Evolutionary conservation across 2,113 vertebrate species (phyloP).

Genomic region (Oryzias melastigma): DNA sequence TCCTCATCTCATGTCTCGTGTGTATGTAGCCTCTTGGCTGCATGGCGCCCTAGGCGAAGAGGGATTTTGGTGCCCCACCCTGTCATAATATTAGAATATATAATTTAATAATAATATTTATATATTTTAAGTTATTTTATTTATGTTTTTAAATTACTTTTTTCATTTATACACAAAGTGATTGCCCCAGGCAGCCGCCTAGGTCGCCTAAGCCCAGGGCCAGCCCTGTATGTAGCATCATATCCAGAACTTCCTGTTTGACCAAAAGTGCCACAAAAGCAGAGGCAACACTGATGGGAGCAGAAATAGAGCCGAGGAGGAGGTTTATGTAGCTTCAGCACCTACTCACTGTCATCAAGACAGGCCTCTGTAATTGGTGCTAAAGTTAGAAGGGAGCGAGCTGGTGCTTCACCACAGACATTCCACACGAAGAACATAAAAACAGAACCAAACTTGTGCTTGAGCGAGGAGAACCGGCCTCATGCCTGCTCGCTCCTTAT

Average conservation of each 20-base stretch:
- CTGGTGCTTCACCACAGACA: slow-evolving; percentile 29
- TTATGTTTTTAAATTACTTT: too few species aligned
- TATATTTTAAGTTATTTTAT: too few species aligned
- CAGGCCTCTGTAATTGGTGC: slow-evolving; percentile 40
- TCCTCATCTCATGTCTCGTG: too few species aligned
- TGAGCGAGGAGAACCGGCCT: slow-evolving; percentile 39
- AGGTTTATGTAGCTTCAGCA: slow-evolving; percentile 34
- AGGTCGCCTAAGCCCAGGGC: too few species aligned
- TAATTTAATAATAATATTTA: too few species aligned
- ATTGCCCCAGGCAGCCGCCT: too few species aligned
- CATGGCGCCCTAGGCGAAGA: too few species aligned
- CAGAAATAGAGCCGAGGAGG: slow-evolving; percentile 27
- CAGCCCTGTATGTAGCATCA: too few species aligned
- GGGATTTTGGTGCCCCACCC: too few species aligned
- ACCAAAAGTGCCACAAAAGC: slow-evolving; percentile 36
- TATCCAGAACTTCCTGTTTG: slow-evolving; percentile 33
- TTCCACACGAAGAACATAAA: slow-evolving; percentile 45
- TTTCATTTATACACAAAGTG: too few species aligned
- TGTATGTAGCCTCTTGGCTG: too few species aligned
- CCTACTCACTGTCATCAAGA: slow-evolving; percentile 58
- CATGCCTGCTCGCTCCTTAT: slow-evolving; percentile 52
- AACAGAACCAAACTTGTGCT: slow-evolving; percentile 45
- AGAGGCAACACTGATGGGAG: slow-evolving; percentile 32
- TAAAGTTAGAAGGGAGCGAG: slow-evolving; percentile 44
- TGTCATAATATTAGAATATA: too few species aligned